These are phyloP conservation scores for Dendroctonus ponderosae DNA, from an alignment of 1,140 invertebrate species.

Conservation along the genomic window DNA sequence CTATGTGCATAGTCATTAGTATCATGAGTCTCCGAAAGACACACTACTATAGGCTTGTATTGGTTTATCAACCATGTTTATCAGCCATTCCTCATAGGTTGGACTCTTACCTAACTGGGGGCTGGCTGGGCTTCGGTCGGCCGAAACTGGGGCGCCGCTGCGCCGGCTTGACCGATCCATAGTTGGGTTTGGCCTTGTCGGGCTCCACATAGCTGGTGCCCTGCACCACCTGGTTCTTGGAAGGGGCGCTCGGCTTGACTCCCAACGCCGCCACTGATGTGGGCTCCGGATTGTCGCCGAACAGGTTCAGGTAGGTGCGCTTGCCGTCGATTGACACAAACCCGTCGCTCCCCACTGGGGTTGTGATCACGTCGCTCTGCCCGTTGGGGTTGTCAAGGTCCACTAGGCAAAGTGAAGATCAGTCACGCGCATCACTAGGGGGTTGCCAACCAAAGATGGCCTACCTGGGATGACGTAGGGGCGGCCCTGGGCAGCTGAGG, in stretches of 20 bases:
- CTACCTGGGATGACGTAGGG: slow-evolving; percentile 58
- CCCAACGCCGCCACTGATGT: slow-evolving; percentile 38
- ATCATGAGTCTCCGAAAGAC: too few relatives aligned
- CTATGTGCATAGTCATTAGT: too few relatives aligned
- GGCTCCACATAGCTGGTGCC: slow-evolving; percentile 56
- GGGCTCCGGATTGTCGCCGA: slow-evolving; percentile 55
- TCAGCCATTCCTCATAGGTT: too few relatives aligned
- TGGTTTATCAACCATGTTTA: too few relatives aligned
- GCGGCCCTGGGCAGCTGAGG: slow-evolving; percentile 52
- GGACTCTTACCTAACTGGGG: slow-evolving; percentile 62
- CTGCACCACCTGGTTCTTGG: slow-evolving; percentile 50
- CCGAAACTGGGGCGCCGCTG: slow-evolving; percentile 54
- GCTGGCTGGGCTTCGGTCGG: slow-evolving; percentile 58
- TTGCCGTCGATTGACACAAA: slow-evolving; percentile 92
- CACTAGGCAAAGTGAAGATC: slow-evolving; percentile 43
- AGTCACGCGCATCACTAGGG: too few relatives aligned
- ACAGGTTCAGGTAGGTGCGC: slow-evolving; percentile 82
- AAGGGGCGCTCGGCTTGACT: slow-evolving; percentile 45
- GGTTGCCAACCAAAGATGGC: neutral
- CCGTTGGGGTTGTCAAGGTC: slow-evolving; percentile 46
- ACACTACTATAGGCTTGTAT: too few relatives aligned
- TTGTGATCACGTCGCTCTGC: slow-evolving; percentile 68
- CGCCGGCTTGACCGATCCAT: slow-evolving; percentile 46
- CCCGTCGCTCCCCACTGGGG: slow-evolving; percentile 73
- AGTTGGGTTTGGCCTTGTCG: slow-evolving; percentile 43